Evolutionary conservation across 1,140 invertebrate species (phyloP).

Genomic region (Drosophila bipectinata): DNA sequence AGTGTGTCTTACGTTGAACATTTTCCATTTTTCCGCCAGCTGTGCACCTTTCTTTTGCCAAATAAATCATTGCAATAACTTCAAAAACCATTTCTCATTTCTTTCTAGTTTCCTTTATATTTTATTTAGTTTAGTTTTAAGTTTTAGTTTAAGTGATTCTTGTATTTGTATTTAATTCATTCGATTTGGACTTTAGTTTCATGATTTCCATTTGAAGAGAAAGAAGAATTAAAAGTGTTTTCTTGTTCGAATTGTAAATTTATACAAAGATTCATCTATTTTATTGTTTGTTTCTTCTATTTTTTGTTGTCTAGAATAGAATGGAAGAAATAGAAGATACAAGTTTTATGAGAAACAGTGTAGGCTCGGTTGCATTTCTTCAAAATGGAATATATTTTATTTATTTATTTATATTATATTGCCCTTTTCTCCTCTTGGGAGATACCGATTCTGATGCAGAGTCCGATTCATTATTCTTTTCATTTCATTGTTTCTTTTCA

Average conservation of each 20-base stretch:
- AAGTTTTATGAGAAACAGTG: constrained; percentile 18
- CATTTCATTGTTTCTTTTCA: constrained; percentile 69
- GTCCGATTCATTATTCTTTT: constrained; percentile 27
- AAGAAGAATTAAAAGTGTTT: constrained; percentile 33
- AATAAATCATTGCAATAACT: constrained; percentile 22
- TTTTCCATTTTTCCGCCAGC: constrained; percentile 15
- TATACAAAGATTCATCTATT: constrained; percentile 43
- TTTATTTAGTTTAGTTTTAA: constrained; percentile 11
- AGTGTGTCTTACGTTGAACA: constrained; percentile 7
- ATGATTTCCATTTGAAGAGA: constrained; percentile 22
- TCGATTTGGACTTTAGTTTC: background rate
- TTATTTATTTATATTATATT: constrained; percentile 40
- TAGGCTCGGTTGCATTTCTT: constrained; percentile 22
- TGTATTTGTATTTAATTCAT: constrained; percentile 2
- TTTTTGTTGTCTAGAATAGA: constrained; percentile 7
- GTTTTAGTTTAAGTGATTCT: background rate
- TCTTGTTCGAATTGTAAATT: constrained; percentile 46
- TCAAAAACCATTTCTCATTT: constrained; percentile 5
- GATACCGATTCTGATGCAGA: background rate
- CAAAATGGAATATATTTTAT: constrained; percentile 23
- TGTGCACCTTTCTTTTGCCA: constrained; percentile 10
- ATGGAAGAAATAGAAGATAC: background rate
- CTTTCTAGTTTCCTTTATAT: background rate
- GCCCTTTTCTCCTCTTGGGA: constrained; percentile 6
- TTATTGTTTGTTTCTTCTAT: constrained; percentile 18